Evolutionary conservation across 2,113 vertebrate genomes (phyloP), one percentile per base, ranked within the genome.

Genomic region (Galbula dea): DNA sequence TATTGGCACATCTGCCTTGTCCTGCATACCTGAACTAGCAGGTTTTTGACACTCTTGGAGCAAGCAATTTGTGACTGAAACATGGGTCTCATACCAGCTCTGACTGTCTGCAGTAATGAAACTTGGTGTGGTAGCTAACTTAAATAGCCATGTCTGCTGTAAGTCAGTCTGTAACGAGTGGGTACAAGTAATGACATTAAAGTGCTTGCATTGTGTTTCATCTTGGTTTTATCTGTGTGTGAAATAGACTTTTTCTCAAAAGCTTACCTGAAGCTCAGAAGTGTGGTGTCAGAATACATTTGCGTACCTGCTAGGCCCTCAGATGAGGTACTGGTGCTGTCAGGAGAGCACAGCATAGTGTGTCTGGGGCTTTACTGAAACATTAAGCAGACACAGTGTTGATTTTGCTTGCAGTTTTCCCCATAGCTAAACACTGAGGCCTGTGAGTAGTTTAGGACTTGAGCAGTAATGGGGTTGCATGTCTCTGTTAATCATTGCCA

Each of bases 141-240:
- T 23, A 48, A 96, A 27, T 86, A 96, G 91, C 77, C 82, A 59
- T 68, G 90, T 94, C 88, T 96, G 63, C 83, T 95, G 72, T 87
- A 67, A 89, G 96, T 94, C 92, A 93, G 59, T 86, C 96, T 94
- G 95, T 96, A 90, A 96, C 62, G 81, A 97, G 76, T 87, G 97
- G 97, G 97, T 94, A 96, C 94, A 81, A 98, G 86, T 91, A 97
- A 96, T 94, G 96, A 92, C 75, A 93, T 88, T 75, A 43, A 97
- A 98, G 98, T 98, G 98, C 98, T 97, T 87, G 98, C 98, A 98
- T 98, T 98, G 98, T 98, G 97, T 98, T 98, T 98, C 98, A 98
- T 98, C 93, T 96, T 93, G 96, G 57, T 95, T 91, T 93, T 96
- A 66, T 92, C 71, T 34, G 27, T 93, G 63, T 96, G 36, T 63